These are phyloP conservation scores for Pseudomugil gertrudae DNA, from an alignment of 2,797 vertebrate species.

Conservation along the genomic window DNA sequence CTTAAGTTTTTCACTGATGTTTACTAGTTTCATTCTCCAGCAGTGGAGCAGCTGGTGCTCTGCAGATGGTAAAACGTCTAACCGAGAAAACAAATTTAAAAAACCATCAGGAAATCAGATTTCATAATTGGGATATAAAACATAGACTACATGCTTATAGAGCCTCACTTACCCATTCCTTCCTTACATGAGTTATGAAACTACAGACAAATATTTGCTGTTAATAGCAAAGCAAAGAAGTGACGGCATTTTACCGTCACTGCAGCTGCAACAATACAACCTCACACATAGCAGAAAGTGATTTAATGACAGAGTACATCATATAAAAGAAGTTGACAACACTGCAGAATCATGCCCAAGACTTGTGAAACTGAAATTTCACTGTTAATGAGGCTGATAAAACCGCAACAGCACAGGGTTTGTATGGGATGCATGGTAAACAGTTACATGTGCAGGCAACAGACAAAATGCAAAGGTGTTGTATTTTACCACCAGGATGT, in stretches of 20 bases:
- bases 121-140: background rate
- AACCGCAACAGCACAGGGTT: background rate
- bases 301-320: background rate
- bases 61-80: background rate
- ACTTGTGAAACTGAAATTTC: background rate
- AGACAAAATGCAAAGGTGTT: background rate
- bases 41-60: background rate
- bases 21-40: background rate
- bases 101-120: background rate
- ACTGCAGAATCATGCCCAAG: background rate
- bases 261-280: background rate
- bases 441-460: background rate
- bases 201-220: background rate
- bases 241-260: background rate
- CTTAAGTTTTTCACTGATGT: background rate
- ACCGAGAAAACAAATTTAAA: background rate
- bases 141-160: background rate
- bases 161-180: background rate
- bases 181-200: background rate
- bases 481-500: constrained; percentile 12
- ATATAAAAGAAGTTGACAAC: background rate
- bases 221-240: background rate
- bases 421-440: background rate
- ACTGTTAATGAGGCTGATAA: background rate
- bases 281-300: background rate